Percentiles rank a stretch among this genome's conserved stretches.
phyloP scores from a whole-genome alignment of 2,113 vertebrate genomes.

The Monopterus albus region DNA sequence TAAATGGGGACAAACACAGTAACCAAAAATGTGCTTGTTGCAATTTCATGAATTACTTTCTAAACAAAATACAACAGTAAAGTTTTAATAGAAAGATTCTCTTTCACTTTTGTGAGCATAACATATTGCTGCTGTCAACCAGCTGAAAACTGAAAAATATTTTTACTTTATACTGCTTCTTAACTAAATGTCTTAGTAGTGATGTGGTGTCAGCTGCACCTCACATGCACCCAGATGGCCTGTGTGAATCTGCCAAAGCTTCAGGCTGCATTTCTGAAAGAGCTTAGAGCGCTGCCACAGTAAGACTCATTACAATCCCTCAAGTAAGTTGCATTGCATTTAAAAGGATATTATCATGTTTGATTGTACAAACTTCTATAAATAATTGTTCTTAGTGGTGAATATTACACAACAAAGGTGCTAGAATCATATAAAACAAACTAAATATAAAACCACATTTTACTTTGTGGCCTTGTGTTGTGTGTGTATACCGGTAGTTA shows the following conservation, averaged over 20 bases:
- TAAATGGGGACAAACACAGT: constrained; percentile 3
- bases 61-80: too few species aligned
- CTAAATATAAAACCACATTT: background rate
- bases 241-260: constrained; percentile 48
- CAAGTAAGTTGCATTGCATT: constrained; percentile 36
- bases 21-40: background rate
- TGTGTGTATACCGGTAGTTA: too few species aligned
- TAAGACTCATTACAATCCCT: constrained; percentile 46
- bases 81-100: too few species aligned
- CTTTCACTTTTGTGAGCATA: too few species aligned
- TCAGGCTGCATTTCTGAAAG: constrained; percentile 43
- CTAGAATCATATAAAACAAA: background rate
- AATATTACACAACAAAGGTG: background rate
- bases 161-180: background rate
- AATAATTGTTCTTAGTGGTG: background rate
- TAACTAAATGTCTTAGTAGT: background rate
- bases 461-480: too few species aligned
- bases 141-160: background rate
- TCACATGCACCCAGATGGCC: constrained; percentile 59
- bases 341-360: constrained; percentile 8
- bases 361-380: background rate
- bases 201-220: constrained; percentile 50
- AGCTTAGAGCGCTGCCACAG: constrained; percentile 46
- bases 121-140: background rate
- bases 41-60: background rate